Conservation (phyloP, 2,888 invertebrate species). For the Heteromyza rotundicornis region DNA sequence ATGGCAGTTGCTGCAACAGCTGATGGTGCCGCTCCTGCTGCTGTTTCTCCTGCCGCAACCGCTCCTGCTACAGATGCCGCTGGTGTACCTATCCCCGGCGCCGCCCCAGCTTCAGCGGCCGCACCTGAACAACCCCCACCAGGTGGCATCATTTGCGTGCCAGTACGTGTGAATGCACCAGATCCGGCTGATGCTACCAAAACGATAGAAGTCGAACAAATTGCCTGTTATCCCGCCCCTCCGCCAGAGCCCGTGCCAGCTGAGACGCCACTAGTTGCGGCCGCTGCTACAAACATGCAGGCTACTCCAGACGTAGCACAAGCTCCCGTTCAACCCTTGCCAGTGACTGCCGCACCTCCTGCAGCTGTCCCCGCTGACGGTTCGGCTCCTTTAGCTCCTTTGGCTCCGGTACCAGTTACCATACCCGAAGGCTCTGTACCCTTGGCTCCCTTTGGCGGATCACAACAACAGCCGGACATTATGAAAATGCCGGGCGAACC, state of each 20-base stretch:
- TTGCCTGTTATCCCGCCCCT: constrained; percentile 58
- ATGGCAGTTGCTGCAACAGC: background rate
- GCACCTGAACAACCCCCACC: constrained; percentile 36
- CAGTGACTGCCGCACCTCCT: background rate
- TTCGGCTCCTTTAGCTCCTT: constrained; percentile 33
- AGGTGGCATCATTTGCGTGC: constrained; percentile 55
- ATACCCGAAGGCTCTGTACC: constrained; percentile 48
- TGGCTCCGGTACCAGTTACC: constrained; percentile 34
- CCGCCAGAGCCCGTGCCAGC: constrained; percentile 37
- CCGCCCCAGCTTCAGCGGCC: constrained; percentile 26
- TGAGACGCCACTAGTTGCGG: constrained; percentile 18
- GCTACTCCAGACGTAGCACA: constrained; percentile 3
- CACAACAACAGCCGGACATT: constrained; percentile 39
- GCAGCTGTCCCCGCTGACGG: background rate
- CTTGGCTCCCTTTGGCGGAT: constrained; percentile 39
- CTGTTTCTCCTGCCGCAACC: background rate
- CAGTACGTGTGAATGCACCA: constrained; percentile 54
- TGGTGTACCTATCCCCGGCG: background rate
- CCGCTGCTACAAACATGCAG: constrained; percentile 21
- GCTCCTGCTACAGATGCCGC: constrained; percentile 8
- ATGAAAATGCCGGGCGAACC: constrained; percentile 50
- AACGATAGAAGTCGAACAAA: constrained; percentile 54
- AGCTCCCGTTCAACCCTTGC: too few species aligned
- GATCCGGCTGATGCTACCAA: constrained; percentile 57
- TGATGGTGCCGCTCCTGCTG: background rate